phyloP scores from a whole-genome alignment of 2,888 invertebrate genomes.

The Cepaea hortensis region DNA sequence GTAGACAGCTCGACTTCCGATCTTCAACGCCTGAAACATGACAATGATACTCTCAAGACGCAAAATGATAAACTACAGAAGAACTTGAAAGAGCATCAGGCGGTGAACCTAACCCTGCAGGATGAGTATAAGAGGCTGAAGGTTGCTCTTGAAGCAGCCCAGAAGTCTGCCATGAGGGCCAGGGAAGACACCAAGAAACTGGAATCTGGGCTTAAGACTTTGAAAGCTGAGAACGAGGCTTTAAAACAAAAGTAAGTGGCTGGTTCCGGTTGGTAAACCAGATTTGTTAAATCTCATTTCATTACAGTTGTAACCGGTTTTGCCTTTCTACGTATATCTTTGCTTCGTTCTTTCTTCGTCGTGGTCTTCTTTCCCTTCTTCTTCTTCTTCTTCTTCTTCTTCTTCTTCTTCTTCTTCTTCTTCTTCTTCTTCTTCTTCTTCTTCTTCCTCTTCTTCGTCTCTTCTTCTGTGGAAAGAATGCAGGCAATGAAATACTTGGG shows the following conservation, averaged over 20 bases:
- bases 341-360: slow-evolving; percentile 1
- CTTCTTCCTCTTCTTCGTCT: background rate
- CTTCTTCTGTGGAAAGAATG: background rate
- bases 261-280: background rate
- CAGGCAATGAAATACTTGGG: too few species aligned
- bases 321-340: background rate
- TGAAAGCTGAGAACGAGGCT: slow-evolving; percentile 65
- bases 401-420: background rate
- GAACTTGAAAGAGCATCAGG: slow-evolving; percentile 63
- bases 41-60: slow-evolving; percentile 61
- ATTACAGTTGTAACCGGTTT: background rate
- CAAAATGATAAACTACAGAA: slow-evolving; percentile 64
- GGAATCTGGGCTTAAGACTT: slow-evolving; percentile 59
- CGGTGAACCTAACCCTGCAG: slow-evolving; percentile 56
- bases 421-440: background rate
- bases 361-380: background rate
- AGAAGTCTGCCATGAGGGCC: slow-evolving; percentile 64
- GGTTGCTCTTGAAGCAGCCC: slow-evolving; percentile 64
- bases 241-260: slow-evolving; percentile 64
- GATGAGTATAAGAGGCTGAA: slow-evolving; percentile 68
- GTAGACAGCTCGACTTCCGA: slow-evolving; percentile 66
- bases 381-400: background rate
- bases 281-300: background rate
- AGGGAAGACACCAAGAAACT: slow-evolving; percentile 63
- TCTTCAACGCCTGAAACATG: slow-evolving; percentile 61